These are phyloP conservation scores for Cephus nigrinus DNA, from an alignment of 2,888 invertebrate genomes.

Conservation along the genomic window DNA sequence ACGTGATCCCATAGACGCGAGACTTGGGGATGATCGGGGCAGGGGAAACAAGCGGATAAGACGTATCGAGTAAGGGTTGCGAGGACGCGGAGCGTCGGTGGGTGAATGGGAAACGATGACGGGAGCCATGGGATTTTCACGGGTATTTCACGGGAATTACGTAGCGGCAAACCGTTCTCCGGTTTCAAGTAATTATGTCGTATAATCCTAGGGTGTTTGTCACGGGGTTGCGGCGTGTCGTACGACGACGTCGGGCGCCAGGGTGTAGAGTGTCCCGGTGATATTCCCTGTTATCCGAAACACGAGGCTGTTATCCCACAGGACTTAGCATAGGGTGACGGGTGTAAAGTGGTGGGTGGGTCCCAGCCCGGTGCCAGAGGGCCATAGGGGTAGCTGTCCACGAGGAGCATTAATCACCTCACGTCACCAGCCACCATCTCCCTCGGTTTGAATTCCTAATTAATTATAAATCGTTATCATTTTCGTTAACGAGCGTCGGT, in stretches of 20 bases:
- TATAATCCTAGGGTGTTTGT: slow-evolving; percentile 62
- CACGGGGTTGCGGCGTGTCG: slow-evolving; percentile 35
- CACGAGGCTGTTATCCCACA: slow-evolving; percentile 64
- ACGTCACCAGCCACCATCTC: slow-evolving; percentile 55
- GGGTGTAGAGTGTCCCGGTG: slow-evolving; percentile 57
- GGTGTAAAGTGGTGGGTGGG: slow-evolving; percentile 27
- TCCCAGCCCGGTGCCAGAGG: slow-evolving; percentile 24
- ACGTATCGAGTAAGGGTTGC: neutral
- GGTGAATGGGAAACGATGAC: neutral
- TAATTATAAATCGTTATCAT: slow-evolving; percentile 59
- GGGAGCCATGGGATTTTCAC: slow-evolving; percentile 36
- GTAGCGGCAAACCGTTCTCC: slow-evolving; percentile 44
- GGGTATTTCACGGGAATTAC: slow-evolving; percentile 56
- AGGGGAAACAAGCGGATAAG: neutral
- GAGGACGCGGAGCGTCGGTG: neutral
- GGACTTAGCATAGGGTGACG: slow-evolving; percentile 58
- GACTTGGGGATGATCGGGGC: neutral
- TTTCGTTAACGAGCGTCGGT: slow-evolving; percentile 25
- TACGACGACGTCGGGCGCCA: slow-evolving; percentile 31
- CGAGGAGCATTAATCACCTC: slow-evolving; percentile 54
- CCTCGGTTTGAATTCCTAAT: slow-evolving; percentile 56
- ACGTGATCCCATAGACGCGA: neutral
- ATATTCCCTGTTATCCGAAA: slow-evolving; percentile 65
- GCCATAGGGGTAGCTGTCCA: slow-evolving; percentile 19
- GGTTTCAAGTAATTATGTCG: slow-evolving; percentile 64